phyloP scores from a whole-genome alignment of 35 echinoderm and acorn worm genomes.

The Nesometra sesokonis region DNA sequence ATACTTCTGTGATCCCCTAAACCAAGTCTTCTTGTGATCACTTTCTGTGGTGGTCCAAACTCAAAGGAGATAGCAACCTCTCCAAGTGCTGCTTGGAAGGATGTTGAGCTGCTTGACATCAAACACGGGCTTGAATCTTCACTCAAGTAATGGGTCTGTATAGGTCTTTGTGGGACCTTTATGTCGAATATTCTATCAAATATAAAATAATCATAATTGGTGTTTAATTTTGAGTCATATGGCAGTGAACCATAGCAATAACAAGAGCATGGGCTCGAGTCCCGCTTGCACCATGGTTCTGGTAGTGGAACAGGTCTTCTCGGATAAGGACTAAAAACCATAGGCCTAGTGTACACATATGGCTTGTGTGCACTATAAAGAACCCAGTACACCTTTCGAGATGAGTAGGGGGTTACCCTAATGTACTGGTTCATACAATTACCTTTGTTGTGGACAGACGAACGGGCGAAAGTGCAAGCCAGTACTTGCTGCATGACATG shows the following conservation, averaged over 20 bases:
- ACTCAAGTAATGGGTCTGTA: constrained; percentile 57
- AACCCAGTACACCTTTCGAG: too few relatives aligned
- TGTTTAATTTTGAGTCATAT: neutral
- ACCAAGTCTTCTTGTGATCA: neutral
- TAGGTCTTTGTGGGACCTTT: constrained; percentile 33
- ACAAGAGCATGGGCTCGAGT: too few relatives aligned
- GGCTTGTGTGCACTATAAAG: too few relatives aligned
- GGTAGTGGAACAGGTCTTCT: too few relatives aligned
- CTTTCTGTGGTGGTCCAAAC: constrained; percentile 59
- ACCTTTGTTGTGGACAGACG: too few relatives aligned
- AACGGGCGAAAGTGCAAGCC: too few relatives aligned
- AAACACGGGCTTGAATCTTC: constrained; percentile 43
- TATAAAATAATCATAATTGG: neutral
- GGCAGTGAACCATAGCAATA: neutral
- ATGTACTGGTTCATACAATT: too few relatives aligned
- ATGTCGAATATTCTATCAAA: constrained; percentile 59
- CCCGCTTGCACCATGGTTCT: too few relatives aligned
- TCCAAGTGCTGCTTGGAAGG: constrained; percentile 73
- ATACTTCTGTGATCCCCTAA: neutral
- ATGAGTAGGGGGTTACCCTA: too few relatives aligned
- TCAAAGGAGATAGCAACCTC: constrained; percentile 95
- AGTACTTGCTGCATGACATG: too few relatives aligned
- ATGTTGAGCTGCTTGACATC: constrained; percentile 43
- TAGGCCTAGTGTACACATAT: too few relatives aligned
- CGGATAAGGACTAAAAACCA: too few relatives aligned